phyloP scores from a whole-genome alignment of 2,888 invertebrate species.

The Ectropis crepuscularia region DNA sequence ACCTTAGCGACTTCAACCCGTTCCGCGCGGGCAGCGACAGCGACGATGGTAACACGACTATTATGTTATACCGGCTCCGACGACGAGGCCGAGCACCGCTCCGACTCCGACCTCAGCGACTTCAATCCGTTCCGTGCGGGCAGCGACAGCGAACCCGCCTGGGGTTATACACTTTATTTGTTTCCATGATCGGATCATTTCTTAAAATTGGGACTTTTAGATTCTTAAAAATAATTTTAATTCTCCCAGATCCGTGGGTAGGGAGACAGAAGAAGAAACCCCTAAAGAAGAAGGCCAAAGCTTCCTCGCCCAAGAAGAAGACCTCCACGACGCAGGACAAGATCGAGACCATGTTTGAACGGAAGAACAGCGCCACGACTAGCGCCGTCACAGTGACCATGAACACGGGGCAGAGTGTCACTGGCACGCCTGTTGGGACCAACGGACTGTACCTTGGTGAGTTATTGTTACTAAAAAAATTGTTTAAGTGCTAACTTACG shows the following conservation, averaged over 20 bases:
- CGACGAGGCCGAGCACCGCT: too few species aligned
- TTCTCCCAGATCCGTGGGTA: slow-evolving; percentile 90
- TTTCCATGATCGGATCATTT: too few species aligned
- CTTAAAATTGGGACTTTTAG: too few species aligned
- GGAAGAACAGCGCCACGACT: slow-evolving; percentile 66
- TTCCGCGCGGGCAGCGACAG: too few species aligned
- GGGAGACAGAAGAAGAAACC: slow-evolving; percentile 86
- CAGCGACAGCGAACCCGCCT: too few species aligned
- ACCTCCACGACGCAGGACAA: slow-evolving; percentile 90
- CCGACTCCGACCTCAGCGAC: too few species aligned
- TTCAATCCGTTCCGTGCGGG: too few species aligned
- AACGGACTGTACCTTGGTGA: slow-evolving; percentile 74
- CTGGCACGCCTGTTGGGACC: slow-evolving; percentile 78
- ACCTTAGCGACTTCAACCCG: too few species aligned
- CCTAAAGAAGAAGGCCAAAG: slow-evolving; percentile 83
- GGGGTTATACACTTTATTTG: too few species aligned
- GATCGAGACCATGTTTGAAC: slow-evolving; percentile 88
- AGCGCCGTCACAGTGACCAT: slow-evolving; percentile 58
- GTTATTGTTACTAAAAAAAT: slow-evolving; percentile 1
- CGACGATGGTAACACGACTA: too few species aligned
- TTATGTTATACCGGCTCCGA: too few species aligned
- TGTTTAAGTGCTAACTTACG: too few species aligned
- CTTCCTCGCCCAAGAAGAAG: slow-evolving; percentile 81
- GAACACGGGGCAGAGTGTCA: slow-evolving; percentile 63
- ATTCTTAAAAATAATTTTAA: neutral